Evolutionary conservation across 2,888 invertebrate species (phyloP), one percentile per base, ranked within the genome.

Genomic region (Agrotis puta): DNA sequence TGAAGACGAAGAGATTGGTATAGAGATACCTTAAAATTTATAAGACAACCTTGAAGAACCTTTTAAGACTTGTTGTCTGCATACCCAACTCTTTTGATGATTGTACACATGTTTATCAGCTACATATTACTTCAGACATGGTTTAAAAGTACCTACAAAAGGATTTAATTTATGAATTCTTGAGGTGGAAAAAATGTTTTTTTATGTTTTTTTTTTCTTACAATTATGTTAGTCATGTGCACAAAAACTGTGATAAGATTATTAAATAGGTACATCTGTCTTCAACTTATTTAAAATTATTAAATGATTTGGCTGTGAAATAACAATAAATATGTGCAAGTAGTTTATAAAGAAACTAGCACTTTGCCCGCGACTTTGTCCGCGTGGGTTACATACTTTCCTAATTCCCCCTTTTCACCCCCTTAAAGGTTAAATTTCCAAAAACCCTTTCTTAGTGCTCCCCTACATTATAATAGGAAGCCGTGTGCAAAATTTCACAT

Each of bases 191-290:
- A 6, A 47, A 74, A 51, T 18, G 16, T 50, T 59, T 4, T 71
- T n/a, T n/a, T n/a, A n/a, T 14, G 0, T 24, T n/a, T 13, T 22
- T 54, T 48, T 14, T 4, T 7, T 27, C 2, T 39, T 45, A 16
- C 7, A 43, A 18, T 43, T 20, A 61, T 48, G 22, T n/a, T 51
- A 73, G 63, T 48, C 2, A 54, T 50, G 54, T 22, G 20, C 45
- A 57, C 11, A 47, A 54, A 57, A 39, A 39, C 0, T 39, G 50
- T 75, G 33, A 63, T 64, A 50, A 64, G 63, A 64, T 50, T 70
- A 16, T 63, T 70, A 27, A 63, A 14, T 58, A 27, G 18, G 18
- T 39, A 62, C 39, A 11, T 43, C 1, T 54, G 13, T 13, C 20
- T 0, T n/a, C 13, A n/a, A 13, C n/a, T 39, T 13, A 63, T 39